phyloP scores from a whole-genome alignment of 2,113 vertebrate genomes.

The Lanius ludovicianus region DNA sequence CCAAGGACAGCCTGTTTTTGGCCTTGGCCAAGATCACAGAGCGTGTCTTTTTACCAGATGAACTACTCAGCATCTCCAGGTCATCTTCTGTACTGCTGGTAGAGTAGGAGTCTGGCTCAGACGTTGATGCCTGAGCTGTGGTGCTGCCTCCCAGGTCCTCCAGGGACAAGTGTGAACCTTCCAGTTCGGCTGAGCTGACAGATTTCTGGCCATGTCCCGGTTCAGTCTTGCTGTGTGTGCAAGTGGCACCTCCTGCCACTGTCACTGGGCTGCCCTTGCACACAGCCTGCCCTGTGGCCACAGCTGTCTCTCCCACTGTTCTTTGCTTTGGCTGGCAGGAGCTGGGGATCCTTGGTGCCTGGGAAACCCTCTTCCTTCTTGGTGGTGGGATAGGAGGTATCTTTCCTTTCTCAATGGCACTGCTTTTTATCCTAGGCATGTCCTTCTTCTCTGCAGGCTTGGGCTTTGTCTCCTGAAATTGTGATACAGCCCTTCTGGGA shows the following conservation, averaged over 20 bases:
- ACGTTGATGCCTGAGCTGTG: neutral
- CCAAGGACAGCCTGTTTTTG: slow-evolving; percentile 86
- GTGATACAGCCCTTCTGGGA: neutral
- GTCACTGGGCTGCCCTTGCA: neutral
- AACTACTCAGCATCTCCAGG: slow-evolving; percentile 61
- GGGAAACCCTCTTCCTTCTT: slow-evolving; percentile 71
- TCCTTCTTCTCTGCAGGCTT: neutral
- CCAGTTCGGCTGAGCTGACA: slow-evolving; percentile 26
- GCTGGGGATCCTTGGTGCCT: neutral
- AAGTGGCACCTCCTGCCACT: neutral
- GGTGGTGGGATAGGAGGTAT: slow-evolving; percentile 80
- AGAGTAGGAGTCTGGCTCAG: slow-evolving; percentile 87
- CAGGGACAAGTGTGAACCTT: slow-evolving; percentile 77
- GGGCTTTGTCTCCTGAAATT: slow-evolving; percentile 26
- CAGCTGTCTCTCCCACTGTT: neutral
- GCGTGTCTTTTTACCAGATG: slow-evolving; percentile 75
- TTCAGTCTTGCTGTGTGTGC: neutral
- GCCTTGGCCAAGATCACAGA: slow-evolving; percentile 88
- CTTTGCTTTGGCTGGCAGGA: neutral
- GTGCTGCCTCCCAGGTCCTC: slow-evolving; percentile 73
- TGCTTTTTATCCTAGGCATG: neutral
- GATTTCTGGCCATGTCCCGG: neutral
- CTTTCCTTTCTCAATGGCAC: neutral
- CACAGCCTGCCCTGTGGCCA: rapidly evolving
- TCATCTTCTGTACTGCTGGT: slow-evolving; percentile 95